These are phyloP conservation scores for Aleadryas rufinucha DNA, from an alignment of 2,113 vertebrate genomes.

Conservation along the genomic window DNA sequence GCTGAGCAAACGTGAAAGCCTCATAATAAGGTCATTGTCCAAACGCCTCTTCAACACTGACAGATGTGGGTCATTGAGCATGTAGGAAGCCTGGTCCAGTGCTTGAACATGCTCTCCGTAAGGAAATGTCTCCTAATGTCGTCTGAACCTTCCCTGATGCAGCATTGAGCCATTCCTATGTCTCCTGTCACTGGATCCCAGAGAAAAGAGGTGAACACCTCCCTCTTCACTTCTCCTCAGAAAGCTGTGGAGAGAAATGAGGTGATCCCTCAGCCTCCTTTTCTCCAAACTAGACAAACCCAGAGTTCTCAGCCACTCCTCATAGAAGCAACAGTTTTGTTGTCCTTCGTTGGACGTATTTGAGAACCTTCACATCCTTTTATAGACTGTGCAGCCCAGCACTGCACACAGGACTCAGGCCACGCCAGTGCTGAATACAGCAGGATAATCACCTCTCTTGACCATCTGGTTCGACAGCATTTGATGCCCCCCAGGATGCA, in stretches of 20 bases:
- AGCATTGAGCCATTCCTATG: background rate
- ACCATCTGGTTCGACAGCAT: too few relatives aligned
- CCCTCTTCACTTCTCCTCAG: background rate
- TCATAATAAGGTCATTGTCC: background rate
- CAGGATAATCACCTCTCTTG: background rate
- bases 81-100: background rate
- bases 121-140: background rate
- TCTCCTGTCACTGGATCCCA: background rate
- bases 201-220: background rate
- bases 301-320: background rate
- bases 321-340: background rate
- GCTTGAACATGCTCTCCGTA: background rate
- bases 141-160: background rate
- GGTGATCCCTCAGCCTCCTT: background rate
- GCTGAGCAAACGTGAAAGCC: background rate
- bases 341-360: background rate
- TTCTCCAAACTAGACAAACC: background rate
- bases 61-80: fast-evolving
- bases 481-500: background rate
- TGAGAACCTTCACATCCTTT: fast-evolving
- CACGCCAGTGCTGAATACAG: too few relatives aligned
- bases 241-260: background rate
- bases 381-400: background rate
- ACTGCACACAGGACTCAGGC: background rate
- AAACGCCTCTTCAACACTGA: background rate